These are phyloP conservation scores for Xiphorhynchus elegans DNA, from an alignment of 2,113 vertebrate species.

Conservation along the genomic window DNA sequence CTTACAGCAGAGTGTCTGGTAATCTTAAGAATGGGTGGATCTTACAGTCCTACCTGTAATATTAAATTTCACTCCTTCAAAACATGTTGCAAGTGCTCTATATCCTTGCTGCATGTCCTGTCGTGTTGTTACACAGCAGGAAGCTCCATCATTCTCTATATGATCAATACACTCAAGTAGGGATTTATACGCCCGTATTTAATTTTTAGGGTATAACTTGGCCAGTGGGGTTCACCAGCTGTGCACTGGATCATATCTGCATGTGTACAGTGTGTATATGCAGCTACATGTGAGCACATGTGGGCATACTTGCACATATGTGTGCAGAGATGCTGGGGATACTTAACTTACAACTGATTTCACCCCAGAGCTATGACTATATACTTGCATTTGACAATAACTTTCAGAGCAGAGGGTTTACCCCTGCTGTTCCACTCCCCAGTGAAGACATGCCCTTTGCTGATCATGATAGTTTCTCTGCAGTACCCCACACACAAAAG, in stretches of 20 bases:
- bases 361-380: not conserved
- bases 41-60: not conserved
- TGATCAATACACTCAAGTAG: not conserved
- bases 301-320: not conserved
- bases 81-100: not conserved
- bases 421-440: not conserved
- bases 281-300: not conserved
- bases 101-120: not conserved
- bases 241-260: not conserved
- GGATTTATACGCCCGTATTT: not conserved
- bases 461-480: fast-evolving
- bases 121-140: not conserved
- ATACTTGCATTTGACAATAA: not conserved
- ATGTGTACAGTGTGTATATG: not conserved
- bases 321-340: not conserved
- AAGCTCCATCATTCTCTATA: not conserved
- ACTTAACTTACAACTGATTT: not conserved
- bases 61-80: not conserved
- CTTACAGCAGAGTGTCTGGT: not conserved
- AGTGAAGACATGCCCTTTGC: not conserved
- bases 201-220: not conserved
- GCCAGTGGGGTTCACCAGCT: not conserved
- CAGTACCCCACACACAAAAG: fast-evolving
- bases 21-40: not conserved
- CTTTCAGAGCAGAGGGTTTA: not conserved